Evolutionary conservation across 2,888 invertebrate species (phyloP), one percentile per base, ranked within the genome.

Genomic region (Drosophila nigritarsus): DNA sequence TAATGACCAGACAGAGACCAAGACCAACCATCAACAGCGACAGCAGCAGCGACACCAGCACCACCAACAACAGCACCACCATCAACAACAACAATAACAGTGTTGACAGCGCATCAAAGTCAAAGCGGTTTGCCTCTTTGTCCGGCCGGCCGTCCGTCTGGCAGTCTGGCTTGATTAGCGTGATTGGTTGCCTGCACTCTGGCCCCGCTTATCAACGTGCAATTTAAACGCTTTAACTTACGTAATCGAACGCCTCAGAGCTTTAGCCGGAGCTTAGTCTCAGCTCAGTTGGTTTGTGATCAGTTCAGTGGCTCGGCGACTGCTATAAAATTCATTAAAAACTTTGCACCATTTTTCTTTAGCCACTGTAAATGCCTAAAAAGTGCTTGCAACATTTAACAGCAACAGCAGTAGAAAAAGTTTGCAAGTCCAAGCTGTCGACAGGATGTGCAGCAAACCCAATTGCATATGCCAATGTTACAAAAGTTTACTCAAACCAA

Each of bases 361-460:
- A 42, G 64, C 32, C 36, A 24, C 56, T 61, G 54, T 48, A 72
- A 83, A 75, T 65, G 66, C 64, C 71, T 65, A 71, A 75, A 75
- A 70, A 75, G 72, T 75, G 81, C 59, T 77, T 74, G 74, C 74
- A 83, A 87, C 84, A 83, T 85, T 85, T 85, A 85, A 90, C 89
- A 78, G 89, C 67, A 81, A 67, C 24, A 70, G 77, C 56, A 71
- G 62, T 40, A 40, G 36, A 60, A 89, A 89, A 90, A 89, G 75
- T 90, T 88, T 73, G 58, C 87, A 85, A 85, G 85, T 85, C 85
- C 84, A 90, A 90, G 90, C 84, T 85, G 85, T 89, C 87, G 89
- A 69, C 85, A 85, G 85, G 90, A 85, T 85, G 90, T 83, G 89
- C 85, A 78, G 90, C 87, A 90, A 85, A 90, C 85, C 89, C 89